Evolutionary conservation across 2,113 vertebrate genomes (phyloP).

Genomic region (Telmatochromis sp.): DNA sequence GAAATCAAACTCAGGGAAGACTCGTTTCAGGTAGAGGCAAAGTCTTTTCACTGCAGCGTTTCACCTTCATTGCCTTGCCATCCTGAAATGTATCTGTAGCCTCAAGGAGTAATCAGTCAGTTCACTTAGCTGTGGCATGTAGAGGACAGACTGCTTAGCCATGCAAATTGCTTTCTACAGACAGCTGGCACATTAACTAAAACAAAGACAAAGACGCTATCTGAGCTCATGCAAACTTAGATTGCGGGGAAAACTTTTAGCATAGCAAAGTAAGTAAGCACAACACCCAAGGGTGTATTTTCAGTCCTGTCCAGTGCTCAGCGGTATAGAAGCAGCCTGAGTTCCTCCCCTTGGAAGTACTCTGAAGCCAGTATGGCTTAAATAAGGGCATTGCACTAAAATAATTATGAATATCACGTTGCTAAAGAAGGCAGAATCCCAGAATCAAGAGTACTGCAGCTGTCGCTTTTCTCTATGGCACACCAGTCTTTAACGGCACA

Average conservation of each 20-base stretch:
- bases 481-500: neutral
- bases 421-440: neutral
- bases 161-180: constrained; percentile 31
- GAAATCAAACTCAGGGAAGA: neutral
- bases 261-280: neutral
- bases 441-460: neutral
- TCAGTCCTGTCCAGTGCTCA: neutral
- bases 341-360: neutral
- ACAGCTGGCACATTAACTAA: neutral
- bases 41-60: neutral
- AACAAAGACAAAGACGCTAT: neutral
- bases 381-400: neutral
- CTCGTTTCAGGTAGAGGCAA: neutral
- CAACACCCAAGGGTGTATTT: neutral
- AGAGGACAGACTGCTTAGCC: constrained; percentile 4
- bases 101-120: neutral
- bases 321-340: neutral
- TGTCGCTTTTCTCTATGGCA: neutral
- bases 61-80: neutral
- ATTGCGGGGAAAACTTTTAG: neutral
- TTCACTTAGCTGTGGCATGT: neutral
- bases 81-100: neutral
- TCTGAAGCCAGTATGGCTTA: neutral
- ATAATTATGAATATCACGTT: neutral
- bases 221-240: neutral